phyloP scores from a whole-genome alignment of 2,113 vertebrate species.

The Laterallus jamaicensis region DNA sequence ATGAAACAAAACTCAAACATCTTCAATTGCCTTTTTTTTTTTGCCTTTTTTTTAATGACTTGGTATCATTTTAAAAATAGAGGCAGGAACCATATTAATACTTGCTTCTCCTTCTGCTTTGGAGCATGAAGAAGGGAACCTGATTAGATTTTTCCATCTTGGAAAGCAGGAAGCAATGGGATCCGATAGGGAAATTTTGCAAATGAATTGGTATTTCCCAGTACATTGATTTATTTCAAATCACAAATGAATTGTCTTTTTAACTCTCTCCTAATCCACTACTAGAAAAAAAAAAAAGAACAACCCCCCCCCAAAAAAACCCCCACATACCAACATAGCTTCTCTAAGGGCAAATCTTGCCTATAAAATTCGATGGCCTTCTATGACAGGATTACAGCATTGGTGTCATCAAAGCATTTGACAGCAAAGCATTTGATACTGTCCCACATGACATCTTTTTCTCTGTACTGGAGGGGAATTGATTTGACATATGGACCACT shows the following conservation, averaged over 20 bases:
- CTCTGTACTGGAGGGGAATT: too few relatives aligned
- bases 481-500: too few relatives aligned
- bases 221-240: constrained; percentile 32
- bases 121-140: not conserved
- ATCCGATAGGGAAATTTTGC: not conserved
- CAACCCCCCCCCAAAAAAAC: too few relatives aligned
- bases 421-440: too few relatives aligned
- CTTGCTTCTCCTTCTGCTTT: not conserved
- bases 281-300: not conserved
- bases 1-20: not conserved
- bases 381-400: too few relatives aligned
- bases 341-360: too few relatives aligned
- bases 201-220: constrained; percentile 50
- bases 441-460: too few relatives aligned
- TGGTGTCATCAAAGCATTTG: too few relatives aligned
- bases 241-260: constrained; percentile 33
- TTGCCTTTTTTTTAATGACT: not conserved
- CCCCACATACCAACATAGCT: too few relatives aligned
- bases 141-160: not conserved
- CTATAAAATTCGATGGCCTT: too few relatives aligned
- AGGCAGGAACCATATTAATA: not conserved
- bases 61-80: not conserved
- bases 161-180: not conserved
- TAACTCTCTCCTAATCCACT: constrained; percentile 18
- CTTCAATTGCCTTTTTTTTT: not conserved